Percentiles rank a stretch among this genome's conserved stretches.
Conservation (phyloP, 2,113 vertebrate species). For the Rhinolophus ferrumequinum region DNA sequence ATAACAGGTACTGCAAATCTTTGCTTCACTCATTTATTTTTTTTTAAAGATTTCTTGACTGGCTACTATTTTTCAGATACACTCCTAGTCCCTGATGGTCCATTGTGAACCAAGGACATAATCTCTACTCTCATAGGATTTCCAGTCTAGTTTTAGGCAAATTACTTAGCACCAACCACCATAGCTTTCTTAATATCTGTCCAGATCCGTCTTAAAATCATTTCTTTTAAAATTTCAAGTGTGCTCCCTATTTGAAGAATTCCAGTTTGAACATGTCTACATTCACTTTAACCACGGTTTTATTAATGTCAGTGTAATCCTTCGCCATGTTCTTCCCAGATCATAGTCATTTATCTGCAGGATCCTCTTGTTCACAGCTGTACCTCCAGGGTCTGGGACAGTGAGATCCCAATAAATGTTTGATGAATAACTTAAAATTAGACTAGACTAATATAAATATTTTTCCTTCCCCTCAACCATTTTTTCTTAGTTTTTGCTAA, state of each 20-base stretch:
- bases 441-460: not conserved
- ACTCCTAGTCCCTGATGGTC: not conserved
- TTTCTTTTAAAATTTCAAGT: not conserved
- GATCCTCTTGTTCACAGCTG: not conserved
- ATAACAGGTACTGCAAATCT: not conserved
- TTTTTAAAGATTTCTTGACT: not conserved
- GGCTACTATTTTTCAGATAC: conserved; percentile 32
- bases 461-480: not conserved
- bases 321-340: not conserved
- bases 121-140: not conserved
- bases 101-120: not conserved
- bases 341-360: not conserved
- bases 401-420: not conserved
- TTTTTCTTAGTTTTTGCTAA: conserved; percentile 16
- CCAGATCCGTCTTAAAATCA: not conserved
- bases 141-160: conserved; percentile 24
- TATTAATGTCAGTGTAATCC: not conserved
- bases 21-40: not conserved
- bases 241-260: not conserved
- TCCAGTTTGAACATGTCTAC: not conserved
- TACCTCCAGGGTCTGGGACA: not conserved
- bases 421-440: conserved; percentile 41
- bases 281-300: not conserved
- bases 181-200: not conserved
- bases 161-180: not conserved